Conservation (phyloP, 2,888 invertebrate species). For the Amblyteles armatorius region DNA sequence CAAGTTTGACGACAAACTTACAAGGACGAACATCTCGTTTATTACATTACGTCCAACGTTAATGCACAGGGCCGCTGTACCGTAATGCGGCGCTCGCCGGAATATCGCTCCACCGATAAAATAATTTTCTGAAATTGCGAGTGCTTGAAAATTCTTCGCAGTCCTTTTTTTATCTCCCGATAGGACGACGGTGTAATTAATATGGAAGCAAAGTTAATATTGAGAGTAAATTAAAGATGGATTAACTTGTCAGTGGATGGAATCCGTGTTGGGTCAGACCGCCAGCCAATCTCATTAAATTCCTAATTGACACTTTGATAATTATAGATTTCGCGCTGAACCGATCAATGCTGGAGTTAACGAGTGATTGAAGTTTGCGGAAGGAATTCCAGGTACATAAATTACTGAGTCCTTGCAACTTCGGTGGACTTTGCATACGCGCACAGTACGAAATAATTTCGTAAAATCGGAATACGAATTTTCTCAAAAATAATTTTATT, state of each 20-base stretch:
- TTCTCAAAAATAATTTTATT: too few relatives aligned
- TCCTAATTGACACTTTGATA: neutral
- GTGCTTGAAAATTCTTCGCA: neutral
- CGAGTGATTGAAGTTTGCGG: neutral
- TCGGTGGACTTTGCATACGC: too few relatives aligned
- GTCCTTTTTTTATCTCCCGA: neutral
- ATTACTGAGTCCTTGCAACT: too few relatives aligned
- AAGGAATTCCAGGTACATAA: neutral
- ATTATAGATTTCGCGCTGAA: neutral
- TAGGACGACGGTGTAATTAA: neutral
- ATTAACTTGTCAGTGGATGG: neutral
- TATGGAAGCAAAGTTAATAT: neutral
- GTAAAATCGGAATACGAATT: too few relatives aligned
- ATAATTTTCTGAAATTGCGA: neutral
- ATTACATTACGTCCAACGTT: constrained; percentile 9
- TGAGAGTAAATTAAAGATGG: neutral
- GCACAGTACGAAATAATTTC: too few relatives aligned
- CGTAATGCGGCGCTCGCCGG: neutral
- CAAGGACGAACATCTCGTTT: constrained; percentile 5
- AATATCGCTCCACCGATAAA: neutral
- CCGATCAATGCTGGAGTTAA: neutral
- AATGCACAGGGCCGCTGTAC: neutral
- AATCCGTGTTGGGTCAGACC: neutral
- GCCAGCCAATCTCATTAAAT: neutral
- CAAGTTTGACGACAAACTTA: constrained; percentile 17